These are phyloP conservation scores for Chlorops oryzae DNA, from an alignment of 1,140 invertebrate genomes.

Conservation along the genomic window DNA sequence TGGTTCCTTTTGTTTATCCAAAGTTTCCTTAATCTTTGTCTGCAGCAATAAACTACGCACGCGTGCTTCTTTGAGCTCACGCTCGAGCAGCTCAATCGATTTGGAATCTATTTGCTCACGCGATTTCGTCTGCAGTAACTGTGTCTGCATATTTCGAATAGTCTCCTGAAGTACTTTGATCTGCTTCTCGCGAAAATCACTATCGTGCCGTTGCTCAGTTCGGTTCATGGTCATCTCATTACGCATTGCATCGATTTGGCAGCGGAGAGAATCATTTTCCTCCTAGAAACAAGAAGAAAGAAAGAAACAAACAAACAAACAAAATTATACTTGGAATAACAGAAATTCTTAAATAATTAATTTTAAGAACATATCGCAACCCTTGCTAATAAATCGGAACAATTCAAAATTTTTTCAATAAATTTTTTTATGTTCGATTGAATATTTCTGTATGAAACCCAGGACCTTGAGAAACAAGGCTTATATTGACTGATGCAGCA, in stretches of 20 bases:
- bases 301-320: too few relatives aligned
- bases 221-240: constrained; percentile 75
- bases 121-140: constrained; percentile 59
- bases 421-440: too few relatives aligned
- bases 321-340: too few relatives aligned
- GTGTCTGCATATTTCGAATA: constrained; percentile 73
- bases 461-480: too few relatives aligned
- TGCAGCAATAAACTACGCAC: constrained; percentile 25
- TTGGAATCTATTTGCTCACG: constrained; percentile 59
- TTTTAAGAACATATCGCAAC: too few relatives aligned
- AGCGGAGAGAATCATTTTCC: constrained; percentile 80
- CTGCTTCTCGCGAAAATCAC: constrained; percentile 49
- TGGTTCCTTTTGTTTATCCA: constrained; percentile 11
- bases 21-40: constrained; percentile 37
- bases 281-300: constrained; percentile 63
- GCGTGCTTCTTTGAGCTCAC: constrained; percentile 51
- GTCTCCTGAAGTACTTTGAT: constrained; percentile 60
- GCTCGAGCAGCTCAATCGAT: constrained; percentile 55
- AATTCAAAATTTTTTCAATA: too few relatives aligned
- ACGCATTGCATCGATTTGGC: constrained; percentile 89
- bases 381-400: too few relatives aligned
- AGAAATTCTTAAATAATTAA: too few relatives aligned
- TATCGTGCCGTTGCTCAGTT: constrained; percentile 55
- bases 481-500: too few relatives aligned
- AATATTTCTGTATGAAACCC: too few relatives aligned